Base-by-base conservation (phyloP, 37 sponge, comb jelly and placozoan species). In the Spongilla lacustris region DNA sequence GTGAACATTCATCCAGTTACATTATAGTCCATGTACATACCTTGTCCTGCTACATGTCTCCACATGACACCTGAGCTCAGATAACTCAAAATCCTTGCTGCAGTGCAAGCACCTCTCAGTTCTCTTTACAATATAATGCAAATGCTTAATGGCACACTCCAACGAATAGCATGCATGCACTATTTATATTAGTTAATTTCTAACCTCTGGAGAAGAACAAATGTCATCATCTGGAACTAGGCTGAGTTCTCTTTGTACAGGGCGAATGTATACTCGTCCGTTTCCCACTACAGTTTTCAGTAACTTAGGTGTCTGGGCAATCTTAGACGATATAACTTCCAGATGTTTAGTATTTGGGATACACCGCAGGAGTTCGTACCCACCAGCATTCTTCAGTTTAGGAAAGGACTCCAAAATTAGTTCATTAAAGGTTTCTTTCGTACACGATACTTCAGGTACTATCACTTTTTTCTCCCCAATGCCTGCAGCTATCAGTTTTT, bases 361-460 rank as follows among this genome's bases (percentile, higher is more conserved):
- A 35, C 88, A 88, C 12, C 88, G 74, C 10, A 88, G 27, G 2
- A 88, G 67, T 22, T 88, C 88, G 67, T 81, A 88, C 23, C 88
- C 82, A 10, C 88, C 82, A 58, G 32, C 34, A 2, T 49, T 69
- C 32, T 49, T 28, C 14, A 88, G 41, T 69, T 81, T 81, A 22
- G 88, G 77, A 66, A 85, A 85, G 8, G 76, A 28, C 24, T 31
- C 25, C 11, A 76, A 10, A 32, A 85, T 32, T 22, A 41, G 10
- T 32, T 36, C 11, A 24, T 78, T 85, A 34, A 85, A 85, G 29
- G 77, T 79, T 38, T 84, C 75, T 4, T 46, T 27, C 19, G 71
- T 66, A 46, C 86, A 85, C 24, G 27, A 36, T n/a, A 77, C 77
- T 71, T 85, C 49, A 2, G 77, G 77, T 2, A 86, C 37, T 5